A percentile compares a stretch with the other conserved stretches of the same genome.
Evolutionary conservation across 1,140 invertebrate species (phyloP).

Genomic region (Lerema accius): DNA sequence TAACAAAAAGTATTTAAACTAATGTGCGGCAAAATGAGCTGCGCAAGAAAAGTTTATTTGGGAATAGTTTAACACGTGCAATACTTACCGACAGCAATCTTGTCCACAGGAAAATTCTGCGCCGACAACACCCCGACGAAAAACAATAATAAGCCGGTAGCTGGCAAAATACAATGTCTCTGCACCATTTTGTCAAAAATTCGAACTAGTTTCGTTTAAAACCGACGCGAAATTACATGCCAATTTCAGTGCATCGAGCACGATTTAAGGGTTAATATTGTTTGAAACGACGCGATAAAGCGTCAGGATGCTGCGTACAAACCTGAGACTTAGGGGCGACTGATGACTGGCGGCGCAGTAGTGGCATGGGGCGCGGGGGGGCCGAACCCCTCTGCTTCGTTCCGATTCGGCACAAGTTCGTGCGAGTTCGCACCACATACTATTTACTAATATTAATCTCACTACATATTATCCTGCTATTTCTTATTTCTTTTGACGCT

Average conservation of each 20-base stretch:
- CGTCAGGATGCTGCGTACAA: conserved; percentile 70
- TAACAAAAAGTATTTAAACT: background rate
- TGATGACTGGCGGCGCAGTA: conserved; percentile 57
- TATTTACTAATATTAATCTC: conserved; percentile 27
- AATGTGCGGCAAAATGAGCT: background rate
- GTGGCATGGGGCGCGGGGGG: conserved; percentile 62
- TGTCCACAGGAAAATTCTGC: conserved; percentile 65
- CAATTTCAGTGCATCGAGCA: conserved; percentile 32
- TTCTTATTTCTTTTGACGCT: conserved; percentile 15
- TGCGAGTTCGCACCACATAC: conserved; percentile 43
- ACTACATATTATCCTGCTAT: conserved; percentile 11
- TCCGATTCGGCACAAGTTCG: conserved; percentile 33
- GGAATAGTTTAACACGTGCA: conserved; percentile 28
- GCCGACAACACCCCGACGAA: conserved; percentile 54
- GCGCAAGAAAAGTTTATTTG: conserved; percentile 22
- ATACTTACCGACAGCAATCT: conserved; percentile 73
- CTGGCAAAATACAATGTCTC: conserved; percentile 33
- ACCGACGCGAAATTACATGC: conserved; percentile 41
- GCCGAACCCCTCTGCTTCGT: conserved; percentile 42
- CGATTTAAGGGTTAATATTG: conserved; percentile 42
- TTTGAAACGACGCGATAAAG: conserved; percentile 46
- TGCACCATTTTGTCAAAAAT: conserved; percentile 37
- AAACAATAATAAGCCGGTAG: conserved; percentile 61
- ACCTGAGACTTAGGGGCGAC: conserved; percentile 76
- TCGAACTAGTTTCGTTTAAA: conserved; percentile 11